Conservation (phyloP, 2,113 vertebrate genomes). For the Platanista minor region DNA sequence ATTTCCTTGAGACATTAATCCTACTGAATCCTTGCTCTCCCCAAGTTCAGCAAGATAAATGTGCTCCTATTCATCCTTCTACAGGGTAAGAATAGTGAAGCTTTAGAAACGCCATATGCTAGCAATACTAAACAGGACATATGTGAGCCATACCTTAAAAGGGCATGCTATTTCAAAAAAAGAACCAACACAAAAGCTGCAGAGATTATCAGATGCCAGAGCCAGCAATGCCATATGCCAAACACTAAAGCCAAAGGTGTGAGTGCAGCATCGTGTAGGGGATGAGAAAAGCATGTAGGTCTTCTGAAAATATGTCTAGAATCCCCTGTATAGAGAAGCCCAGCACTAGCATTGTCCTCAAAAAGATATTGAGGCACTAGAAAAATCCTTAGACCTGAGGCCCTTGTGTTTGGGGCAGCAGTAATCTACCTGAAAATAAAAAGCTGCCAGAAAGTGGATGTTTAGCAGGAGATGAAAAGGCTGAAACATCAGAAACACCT, state of each 20-base stretch:
- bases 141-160: slow-evolving; percentile 10
- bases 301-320: neutral
- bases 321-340: neutral
- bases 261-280: neutral
- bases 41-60: slow-evolving; percentile 27
- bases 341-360: neutral
- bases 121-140: neutral
- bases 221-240: slow-evolving; percentile 28
- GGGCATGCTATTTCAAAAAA: neutral
- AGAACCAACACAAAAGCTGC: slow-evolving; percentile 1
- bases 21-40: neutral
- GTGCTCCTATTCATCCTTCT: neutral
- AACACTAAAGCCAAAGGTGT: slow-evolving; percentile 2
- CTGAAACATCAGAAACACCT: slow-evolving; percentile 60
- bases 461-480: slow-evolving; percentile 54
- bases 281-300: neutral
- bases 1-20: slow-evolving; percentile 24
- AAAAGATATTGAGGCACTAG: neutral
- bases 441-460: slow-evolving; percentile 6
- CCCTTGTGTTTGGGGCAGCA: neutral
- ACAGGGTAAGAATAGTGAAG: neutral
- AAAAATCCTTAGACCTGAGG: slow-evolving; percentile 13
- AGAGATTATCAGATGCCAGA: neutral
- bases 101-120: slow-evolving; percentile 14
- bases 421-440: slow-evolving; percentile 47